Conservation (phyloP, 2,113 vertebrate species). For the Sciurus niger region DNA sequence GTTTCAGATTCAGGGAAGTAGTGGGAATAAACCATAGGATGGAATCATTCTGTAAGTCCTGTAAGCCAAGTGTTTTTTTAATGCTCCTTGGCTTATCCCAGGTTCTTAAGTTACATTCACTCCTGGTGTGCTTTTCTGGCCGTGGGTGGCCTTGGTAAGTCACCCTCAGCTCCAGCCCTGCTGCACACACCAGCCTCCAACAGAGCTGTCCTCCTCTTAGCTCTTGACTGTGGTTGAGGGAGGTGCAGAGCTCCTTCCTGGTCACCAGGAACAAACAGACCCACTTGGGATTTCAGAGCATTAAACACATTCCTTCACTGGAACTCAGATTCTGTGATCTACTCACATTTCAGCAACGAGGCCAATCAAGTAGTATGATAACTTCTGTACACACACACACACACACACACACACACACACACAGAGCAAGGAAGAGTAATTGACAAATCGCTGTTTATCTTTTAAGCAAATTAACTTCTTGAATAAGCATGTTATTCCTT, state of each 20-base stretch:
- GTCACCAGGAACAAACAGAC: background rate
- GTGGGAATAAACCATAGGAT: conserved; percentile 28
- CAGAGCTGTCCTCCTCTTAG: background rate
- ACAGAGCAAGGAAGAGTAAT: background rate
- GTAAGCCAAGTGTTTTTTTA: conserved; percentile 72
- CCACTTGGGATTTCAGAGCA: conserved; percentile 34
- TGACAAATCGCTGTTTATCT: background rate
- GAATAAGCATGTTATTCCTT: background rate
- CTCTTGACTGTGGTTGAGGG: background rate
- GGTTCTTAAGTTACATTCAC: conserved; percentile 77
- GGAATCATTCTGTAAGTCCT: conserved; percentile 54
- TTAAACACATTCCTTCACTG: conserved; percentile 15
- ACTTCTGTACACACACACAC: background rate
- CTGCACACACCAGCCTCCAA: background rate
- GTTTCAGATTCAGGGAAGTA: conserved; percentile 21
- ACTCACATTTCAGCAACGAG: conserved; percentile 48
- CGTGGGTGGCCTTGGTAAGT: conserved; percentile 78
- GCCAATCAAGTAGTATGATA: background rate
- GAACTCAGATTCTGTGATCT: background rate
- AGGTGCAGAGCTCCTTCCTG: background rate
- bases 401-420: background rate
- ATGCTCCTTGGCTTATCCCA: conserved; percentile 67
- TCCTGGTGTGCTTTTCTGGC: conserved; percentile 71
- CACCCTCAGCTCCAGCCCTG: background rate
- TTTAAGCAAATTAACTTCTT: background rate